Percentiles rank a stretch among this genome's conserved stretches.
Conservation (phyloP, 2,888 invertebrate genomes). For the Hartigia nigra region DNA sequence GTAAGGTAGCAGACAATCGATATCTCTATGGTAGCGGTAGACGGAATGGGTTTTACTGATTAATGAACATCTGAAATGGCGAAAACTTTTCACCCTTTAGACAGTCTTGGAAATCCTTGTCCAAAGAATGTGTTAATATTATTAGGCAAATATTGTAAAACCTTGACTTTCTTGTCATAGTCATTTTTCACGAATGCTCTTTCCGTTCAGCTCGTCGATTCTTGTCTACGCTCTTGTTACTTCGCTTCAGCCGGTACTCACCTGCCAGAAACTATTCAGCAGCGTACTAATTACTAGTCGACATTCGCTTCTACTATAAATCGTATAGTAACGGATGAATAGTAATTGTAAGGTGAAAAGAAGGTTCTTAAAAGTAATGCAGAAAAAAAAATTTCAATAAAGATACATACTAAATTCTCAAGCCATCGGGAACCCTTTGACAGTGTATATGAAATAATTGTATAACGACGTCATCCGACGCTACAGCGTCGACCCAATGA, state of each 20-base stretch:
- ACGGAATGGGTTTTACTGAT: slow-evolving; percentile 50
- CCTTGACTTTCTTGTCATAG: neutral
- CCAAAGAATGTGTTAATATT: neutral
- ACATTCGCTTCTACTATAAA: neutral
- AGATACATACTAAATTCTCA: neutral
- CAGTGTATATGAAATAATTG: neutral
- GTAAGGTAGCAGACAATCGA: slow-evolving; percentile 41
- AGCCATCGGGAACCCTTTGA: neutral
- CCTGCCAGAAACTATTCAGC: neutral
- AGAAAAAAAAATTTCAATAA: neutral
- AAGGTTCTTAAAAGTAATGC: neutral
- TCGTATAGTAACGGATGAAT: neutral
- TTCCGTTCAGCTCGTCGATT: neutral
- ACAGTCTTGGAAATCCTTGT: neutral
- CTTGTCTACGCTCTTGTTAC: neutral
- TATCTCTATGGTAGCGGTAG: slow-evolving; percentile 49
- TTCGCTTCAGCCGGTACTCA: neutral
- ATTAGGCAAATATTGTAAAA: neutral
- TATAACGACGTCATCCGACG: neutral
- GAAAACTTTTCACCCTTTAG: neutral
- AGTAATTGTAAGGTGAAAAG: neutral
- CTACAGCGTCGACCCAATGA: neutral
- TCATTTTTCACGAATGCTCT: neutral
- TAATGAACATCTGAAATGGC: slow-evolving; percentile 42
- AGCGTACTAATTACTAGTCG: neutral